Evolutionary conservation across 2,113 vertebrate genomes (phyloP).

Genomic region (Phyllostomus hastatus): DNA sequence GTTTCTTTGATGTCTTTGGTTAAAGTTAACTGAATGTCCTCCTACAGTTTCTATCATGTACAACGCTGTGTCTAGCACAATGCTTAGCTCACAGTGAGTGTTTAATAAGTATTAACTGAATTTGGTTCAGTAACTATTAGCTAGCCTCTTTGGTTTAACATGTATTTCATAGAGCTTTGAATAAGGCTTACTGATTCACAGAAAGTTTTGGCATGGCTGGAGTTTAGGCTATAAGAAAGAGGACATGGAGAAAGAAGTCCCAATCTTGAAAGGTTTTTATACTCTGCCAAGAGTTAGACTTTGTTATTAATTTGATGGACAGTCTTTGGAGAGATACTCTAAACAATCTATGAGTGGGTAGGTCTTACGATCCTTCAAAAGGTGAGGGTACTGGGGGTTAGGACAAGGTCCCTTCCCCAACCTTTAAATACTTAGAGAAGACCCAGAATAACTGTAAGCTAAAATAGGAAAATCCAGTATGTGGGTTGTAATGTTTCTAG

Average conservation of each 20-base stretch:
- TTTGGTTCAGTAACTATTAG: not conserved
- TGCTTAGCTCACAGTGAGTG: not conserved
- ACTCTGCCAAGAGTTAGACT: not conserved
- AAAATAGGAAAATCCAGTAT: not conserved
- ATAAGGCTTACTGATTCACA: not conserved
- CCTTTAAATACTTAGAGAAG: not conserved
- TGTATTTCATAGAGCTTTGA: not conserved
- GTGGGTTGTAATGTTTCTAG: not conserved
- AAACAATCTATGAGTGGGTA: not conserved
- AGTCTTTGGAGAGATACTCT: not conserved
- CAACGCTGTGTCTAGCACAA: too few relatives aligned
- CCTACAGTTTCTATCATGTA: too few relatives aligned
- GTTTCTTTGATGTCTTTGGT: not conserved
- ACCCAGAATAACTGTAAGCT: too few relatives aligned
- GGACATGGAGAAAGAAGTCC: too few relatives aligned
- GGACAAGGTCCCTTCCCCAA: not conserved
- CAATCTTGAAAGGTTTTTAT: not conserved
- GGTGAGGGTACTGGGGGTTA: not conserved
- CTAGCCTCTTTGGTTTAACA: not conserved
- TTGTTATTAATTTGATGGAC: not conserved
- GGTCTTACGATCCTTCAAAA: not conserved
- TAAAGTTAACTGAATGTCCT: not conserved
- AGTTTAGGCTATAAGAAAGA: too few relatives aligned
- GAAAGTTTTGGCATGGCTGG: not conserved
- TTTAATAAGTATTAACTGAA: not conserved